Base-by-base conservation (phyloP, 2,888 invertebrate species). In the Callosobruchus maculatus region DNA sequence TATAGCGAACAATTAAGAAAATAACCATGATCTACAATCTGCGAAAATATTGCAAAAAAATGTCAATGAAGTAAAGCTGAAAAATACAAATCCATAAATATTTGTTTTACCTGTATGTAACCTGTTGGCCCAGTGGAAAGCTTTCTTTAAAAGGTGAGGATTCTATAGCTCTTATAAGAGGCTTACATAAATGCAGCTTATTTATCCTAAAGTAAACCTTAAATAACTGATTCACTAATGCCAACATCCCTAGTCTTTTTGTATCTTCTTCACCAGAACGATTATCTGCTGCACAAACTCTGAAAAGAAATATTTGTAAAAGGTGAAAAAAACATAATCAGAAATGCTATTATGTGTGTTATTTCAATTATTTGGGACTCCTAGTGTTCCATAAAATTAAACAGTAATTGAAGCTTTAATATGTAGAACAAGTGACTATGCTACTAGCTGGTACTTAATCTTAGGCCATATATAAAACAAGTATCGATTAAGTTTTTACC, bases 161-260 rank as follows among this genome's bases (percentile, higher is more conserved):
- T 82, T 99, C 99, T 77, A 99, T 98, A 0, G 99, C 98, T 79
- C 99, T 91, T 80, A 99, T 97, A 67, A 99, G 89, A 0, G 99
- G 99, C 87, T 96, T 98, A 86, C 95, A 96, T 72, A 96, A 87
- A 88, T 96, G 95, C 21, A 96, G 86, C 84, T 95, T 95, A 84
- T 95, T 95, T 80, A 98, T 98, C 81, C 95, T 92, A 81, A 87
- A 88, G 79, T 88, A 88, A n/a, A 95, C 93, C 88, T 99, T 98
- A 80, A 99, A 95, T 4, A 99, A 90, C 86, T 99, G 99, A 88
- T 99, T 99, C 0, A 99, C 97, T 77, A 99, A 89, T 82, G 94
- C 94, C 80, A 99, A 88, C 97, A 99, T 98, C 74, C 98, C 99
- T 88, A 97, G 92, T 82, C 97, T 92, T 87, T 99, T 99, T 0